Conservation (phyloP, 2,113 vertebrate species). For the Zootoca vivipara region DNA sequence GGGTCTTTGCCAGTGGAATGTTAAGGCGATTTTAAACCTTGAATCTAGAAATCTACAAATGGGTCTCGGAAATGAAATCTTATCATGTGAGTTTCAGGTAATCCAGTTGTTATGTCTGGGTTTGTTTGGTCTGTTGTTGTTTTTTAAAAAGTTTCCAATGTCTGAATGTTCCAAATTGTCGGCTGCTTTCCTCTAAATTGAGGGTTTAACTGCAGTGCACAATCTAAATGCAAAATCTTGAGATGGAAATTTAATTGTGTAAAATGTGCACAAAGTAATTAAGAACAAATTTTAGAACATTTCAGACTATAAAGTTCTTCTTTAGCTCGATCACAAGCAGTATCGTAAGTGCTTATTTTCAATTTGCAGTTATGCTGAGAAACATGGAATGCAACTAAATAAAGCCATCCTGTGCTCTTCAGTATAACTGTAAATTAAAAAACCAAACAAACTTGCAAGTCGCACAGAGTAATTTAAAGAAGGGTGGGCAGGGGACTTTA, state of each 20-base stretch:
- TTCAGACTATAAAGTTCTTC: constrained; percentile 73
- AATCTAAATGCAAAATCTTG: constrained; percentile 75
- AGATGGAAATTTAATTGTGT: constrained; percentile 79
- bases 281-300: constrained; percentile 79
- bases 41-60: constrained; percentile 71
- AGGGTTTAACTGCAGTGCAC: constrained; percentile 66
- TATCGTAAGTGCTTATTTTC: constrained; percentile 75
- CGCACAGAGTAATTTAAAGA: constrained; percentile 35
- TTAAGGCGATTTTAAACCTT: constrained; percentile 74
- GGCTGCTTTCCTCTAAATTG: constrained; percentile 56
- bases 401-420: constrained; percentile 51
- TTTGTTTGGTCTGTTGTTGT: not conserved
- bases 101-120: constrained; percentile 77
- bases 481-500: constrained; percentile 29
- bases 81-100: constrained; percentile 74
- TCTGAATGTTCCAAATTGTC: constrained; percentile 51
- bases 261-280: constrained; percentile 77
- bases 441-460: constrained; percentile 56
- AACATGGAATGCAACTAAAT: constrained; percentile 71
- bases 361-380: constrained; percentile 75
- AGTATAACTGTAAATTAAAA: constrained; percentile 62
- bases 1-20: constrained; percentile 65
- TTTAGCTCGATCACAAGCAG: constrained; percentile 64
- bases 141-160: constrained; percentile 61
- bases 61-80: constrained; percentile 71